These are phyloP conservation scores for Cynaeus angustus DNA, from an alignment of 2,888 invertebrate species.

Conservation along the genomic window DNA sequence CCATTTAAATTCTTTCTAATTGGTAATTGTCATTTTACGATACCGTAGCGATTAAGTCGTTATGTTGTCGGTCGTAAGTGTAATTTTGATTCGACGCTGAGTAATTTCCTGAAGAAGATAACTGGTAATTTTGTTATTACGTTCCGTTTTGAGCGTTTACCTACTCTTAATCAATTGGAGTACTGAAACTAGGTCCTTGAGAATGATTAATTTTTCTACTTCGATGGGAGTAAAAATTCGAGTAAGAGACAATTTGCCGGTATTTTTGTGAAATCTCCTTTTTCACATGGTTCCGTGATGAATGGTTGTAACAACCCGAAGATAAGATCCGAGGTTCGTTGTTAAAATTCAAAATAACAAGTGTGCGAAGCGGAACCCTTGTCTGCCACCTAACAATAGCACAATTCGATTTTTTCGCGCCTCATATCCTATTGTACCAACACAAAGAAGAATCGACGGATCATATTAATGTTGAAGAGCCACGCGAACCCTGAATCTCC, in stretches of 20 bases:
- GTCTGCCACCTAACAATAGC: constrained; percentile 14
- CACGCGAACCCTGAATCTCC: constrained; percentile 6
- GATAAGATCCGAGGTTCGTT: background rate
- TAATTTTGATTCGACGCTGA: constrained; percentile 10
- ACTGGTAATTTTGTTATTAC: constrained; percentile 1
- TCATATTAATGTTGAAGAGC: constrained; percentile 20
- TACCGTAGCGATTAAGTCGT: constrained; percentile 10
- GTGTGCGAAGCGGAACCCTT: constrained; percentile 22
- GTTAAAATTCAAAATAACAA: constrained; percentile 17
- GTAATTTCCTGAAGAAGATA: constrained; percentile 11
- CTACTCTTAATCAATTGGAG: too few relatives aligned
- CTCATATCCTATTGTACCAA: constrained; percentile 16
- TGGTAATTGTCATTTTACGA: constrained; percentile 24
- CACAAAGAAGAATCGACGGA: constrained; percentile 23
- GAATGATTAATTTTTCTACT: too few relatives aligned
- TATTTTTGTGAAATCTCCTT: background rate
- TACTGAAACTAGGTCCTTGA: too few relatives aligned
- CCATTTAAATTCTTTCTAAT: constrained; percentile 20
- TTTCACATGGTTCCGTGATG: background rate
- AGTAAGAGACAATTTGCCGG: too few relatives aligned
- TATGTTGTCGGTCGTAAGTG: constrained; percentile 11
- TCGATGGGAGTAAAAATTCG: too few relatives aligned
- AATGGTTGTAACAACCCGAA: constrained; percentile 5
- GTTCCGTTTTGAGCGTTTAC: background rate
- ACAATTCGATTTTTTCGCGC: constrained; percentile 14